Percentiles rank a stretch among this genome's conserved stretches.
phyloP scores from a whole-genome alignment of 2,888 invertebrate species.

The Herminia tarsipennalis region DNA sequence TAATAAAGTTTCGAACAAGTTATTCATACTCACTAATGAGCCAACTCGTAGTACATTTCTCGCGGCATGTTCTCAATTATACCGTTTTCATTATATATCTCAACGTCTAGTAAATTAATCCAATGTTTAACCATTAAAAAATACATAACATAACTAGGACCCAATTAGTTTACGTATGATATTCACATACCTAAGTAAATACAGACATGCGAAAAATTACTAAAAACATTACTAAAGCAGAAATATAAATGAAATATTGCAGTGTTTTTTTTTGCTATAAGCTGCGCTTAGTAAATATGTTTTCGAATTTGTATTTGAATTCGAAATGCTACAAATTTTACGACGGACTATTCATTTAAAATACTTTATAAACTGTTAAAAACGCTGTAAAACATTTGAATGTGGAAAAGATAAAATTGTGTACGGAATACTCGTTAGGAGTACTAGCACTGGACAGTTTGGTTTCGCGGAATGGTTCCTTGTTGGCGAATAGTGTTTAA shows the following conservation, averaged over 20 bases:
- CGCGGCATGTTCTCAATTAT: conserved; percentile 41
- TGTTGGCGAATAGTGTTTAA: conserved; percentile 20
- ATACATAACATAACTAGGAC: too few species aligned
- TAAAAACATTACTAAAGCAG: too few species aligned
- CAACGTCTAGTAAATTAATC: neutral
- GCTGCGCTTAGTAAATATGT: neutral
- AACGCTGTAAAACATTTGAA: conserved; percentile 31
- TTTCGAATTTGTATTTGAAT: conserved; percentile 17
- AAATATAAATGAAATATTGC: too few species aligned
- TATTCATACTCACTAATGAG: conserved; percentile 49
- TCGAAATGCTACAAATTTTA: too few species aligned
- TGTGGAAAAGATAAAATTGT: conserved; percentile 32
- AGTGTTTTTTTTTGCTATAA: too few species aligned
- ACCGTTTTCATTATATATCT: conserved; percentile 39
- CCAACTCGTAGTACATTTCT: conserved; percentile 40
- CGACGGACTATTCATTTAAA: conserved; percentile 28
- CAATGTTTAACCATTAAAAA: too few species aligned
- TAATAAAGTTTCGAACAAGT: conserved; percentile 47
- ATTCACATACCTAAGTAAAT: too few species aligned
- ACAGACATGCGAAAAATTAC: too few species aligned
- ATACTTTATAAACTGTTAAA: conserved; percentile 23
- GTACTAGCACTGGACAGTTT: conserved; percentile 22
- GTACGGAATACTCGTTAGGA: conserved; percentile 31
- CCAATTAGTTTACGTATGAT: too few species aligned
- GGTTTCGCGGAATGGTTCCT: conserved; percentile 26